A percentile compares a stretch with the other conserved stretches of the same genome.
These are phyloP conservation scores for Epicampocera succincta DNA, from an alignment of 2,888 invertebrate species.

Conservation along the genomic window DNA sequence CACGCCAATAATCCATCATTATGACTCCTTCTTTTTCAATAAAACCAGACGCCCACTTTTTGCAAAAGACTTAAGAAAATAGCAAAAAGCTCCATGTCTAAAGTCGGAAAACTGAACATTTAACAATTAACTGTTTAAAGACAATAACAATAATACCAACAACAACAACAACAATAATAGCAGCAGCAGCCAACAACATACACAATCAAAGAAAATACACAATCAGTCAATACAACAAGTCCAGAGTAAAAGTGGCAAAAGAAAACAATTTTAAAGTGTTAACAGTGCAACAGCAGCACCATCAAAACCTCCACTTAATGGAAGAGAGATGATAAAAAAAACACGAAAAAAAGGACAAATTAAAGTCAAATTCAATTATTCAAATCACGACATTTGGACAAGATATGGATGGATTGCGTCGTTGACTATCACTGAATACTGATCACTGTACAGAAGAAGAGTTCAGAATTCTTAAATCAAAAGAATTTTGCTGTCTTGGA, in stretches of 20 bases:
- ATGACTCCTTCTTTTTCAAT: slow-evolving; percentile 68
- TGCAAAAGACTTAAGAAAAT: slow-evolving; percentile 11
- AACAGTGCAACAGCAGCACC: slow-evolving; percentile 51
- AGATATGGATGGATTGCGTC: too few relatives aligned
- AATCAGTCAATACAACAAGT: slow-evolving; percentile 40
- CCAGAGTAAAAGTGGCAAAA: slow-evolving; percentile 57
- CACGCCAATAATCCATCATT: slow-evolving; percentile 69
- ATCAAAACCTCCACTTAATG: slow-evolving; percentile 34
- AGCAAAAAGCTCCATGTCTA: slow-evolving; percentile 3
- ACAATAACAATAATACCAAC: slow-evolving; percentile 39
- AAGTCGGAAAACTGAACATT: slow-evolving; percentile 23
- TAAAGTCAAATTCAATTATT: not conserved
- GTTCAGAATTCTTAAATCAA: too few relatives aligned
- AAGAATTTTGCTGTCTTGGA: too few relatives aligned
- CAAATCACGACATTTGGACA: too few relatives aligned
- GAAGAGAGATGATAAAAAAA: not conserved
- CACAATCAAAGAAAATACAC: slow-evolving; percentile 11
- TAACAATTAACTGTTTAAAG: slow-evolving; percentile 52
- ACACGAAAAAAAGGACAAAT: slow-evolving; percentile 5
- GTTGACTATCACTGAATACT: too few relatives aligned
- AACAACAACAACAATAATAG: slow-evolving; percentile 21
- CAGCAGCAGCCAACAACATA: slow-evolving; percentile 30
- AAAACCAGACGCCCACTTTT: slow-evolving; percentile 65
- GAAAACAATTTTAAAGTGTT: slow-evolving; percentile 56
- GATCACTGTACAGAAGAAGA: too few relatives aligned